These are phyloP conservation scores for Oncorhynchus keta DNA, from an alignment of 2,113 vertebrate species.

Conservation along the genomic window DNA sequence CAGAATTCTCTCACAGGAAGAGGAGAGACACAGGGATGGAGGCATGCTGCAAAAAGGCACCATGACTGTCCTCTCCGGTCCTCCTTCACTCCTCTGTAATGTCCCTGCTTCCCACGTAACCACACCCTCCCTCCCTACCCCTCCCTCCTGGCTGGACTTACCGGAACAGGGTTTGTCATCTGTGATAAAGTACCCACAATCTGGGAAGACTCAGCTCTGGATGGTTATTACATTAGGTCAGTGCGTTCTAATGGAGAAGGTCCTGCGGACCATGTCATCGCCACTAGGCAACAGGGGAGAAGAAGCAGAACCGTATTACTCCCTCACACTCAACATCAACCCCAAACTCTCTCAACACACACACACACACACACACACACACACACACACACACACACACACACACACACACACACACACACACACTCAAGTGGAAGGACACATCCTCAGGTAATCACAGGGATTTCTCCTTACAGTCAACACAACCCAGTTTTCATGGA, in stretches of 20 bases:
- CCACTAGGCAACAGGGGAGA: slow-evolving; percentile 54
- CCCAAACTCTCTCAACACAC: neutral
- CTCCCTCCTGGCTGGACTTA: slow-evolving; percentile 25
- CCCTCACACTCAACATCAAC: slow-evolving; percentile 3
- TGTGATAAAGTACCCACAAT: slow-evolving; percentile 65
- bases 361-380: neutral
- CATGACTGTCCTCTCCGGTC: slow-evolving; percentile 49
- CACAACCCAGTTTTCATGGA: too few relatives aligned
- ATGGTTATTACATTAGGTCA: slow-evolving; percentile 75
- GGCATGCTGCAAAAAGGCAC: slow-evolving; percentile 45
- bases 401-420: neutral
- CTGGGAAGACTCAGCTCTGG: slow-evolving; percentile 66
- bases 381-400: slow-evolving; percentile 16
- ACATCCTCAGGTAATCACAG: too few relatives aligned
- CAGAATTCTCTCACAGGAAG: slow-evolving; percentile 56
- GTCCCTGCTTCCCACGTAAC: neutral
- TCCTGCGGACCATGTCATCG: slow-evolving; percentile 65
- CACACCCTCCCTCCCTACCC: neutral
- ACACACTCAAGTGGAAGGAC: too few relatives aligned
- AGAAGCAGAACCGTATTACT: slow-evolving; percentile 49
- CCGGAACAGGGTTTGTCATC: slow-evolving; percentile 68
- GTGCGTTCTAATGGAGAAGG: slow-evolving; percentile 60
- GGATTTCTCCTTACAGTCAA: too few relatives aligned
- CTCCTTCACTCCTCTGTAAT: slow-evolving; percentile 13
- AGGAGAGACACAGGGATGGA: slow-evolving; percentile 33